Evolutionary conservation across 2,888 invertebrate genomes (phyloP).

Genomic region (Yponomeuta sedellus): DNA sequence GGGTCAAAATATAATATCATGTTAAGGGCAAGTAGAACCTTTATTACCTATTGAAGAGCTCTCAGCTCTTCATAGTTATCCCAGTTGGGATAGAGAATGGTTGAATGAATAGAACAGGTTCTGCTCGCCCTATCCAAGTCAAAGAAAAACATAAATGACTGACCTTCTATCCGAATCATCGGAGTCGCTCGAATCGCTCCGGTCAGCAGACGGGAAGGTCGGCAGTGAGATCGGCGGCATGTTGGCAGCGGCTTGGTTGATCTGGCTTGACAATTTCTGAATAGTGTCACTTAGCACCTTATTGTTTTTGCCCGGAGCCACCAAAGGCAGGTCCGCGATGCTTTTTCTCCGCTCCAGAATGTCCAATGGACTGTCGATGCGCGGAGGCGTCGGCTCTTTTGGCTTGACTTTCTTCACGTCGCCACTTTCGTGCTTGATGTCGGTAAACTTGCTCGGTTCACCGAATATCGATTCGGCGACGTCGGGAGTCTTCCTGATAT

Average conservation of each 20-base stretch:
- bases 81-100: no score
- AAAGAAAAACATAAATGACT: neutral
- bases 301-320: slow-evolving; percentile 67
- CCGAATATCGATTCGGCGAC: slow-evolving; percentile 54
- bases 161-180: slow-evolving; percentile 68
- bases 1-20: no score
- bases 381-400: slow-evolving; percentile 49
- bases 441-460: slow-evolving; percentile 54
- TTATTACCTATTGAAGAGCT: no score
- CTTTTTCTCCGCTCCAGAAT: slow-evolving; percentile 62
- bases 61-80: no score
- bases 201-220: slow-evolving; percentile 53
- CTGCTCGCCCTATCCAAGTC: no score
- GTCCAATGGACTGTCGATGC: slow-evolving; percentile 56
- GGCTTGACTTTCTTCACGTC: slow-evolving; percentile 56
- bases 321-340: slow-evolving; percentile 54
- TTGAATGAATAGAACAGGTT: no score
- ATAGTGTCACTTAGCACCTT: slow-evolving; percentile 79
- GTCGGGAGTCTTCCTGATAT: slow-evolving; percentile 33
- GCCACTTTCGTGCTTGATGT: slow-evolving; percentile 47
- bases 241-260: slow-evolving; percentile 54
- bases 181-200: slow-evolving; percentile 66
- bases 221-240: slow-evolving; percentile 44
- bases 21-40: no score
- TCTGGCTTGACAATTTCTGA: slow-evolving; percentile 76